These are phyloP conservation scores for Polyergus mexicanus DNA, from an alignment of 1,140 invertebrate genomes.

Conservation along the genomic window DNA sequence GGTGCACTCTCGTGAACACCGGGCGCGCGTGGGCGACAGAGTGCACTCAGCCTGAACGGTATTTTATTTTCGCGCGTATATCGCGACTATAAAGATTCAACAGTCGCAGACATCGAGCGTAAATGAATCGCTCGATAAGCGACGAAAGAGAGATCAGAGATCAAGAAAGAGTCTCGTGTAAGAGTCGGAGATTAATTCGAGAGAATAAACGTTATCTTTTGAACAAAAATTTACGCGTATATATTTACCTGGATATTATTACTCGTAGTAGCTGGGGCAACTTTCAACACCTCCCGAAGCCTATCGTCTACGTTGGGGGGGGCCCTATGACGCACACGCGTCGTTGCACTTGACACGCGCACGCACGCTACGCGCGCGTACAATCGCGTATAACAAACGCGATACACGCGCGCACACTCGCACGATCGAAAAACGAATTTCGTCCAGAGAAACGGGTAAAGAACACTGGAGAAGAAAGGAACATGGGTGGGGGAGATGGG, in stretches of 20 bases:
- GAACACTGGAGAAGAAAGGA: neutral
- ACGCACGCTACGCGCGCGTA: conserved; percentile 18
- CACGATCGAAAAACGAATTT: neutral
- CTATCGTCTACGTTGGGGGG: conserved; percentile 24
- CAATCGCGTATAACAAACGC: neutral
- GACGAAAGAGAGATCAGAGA: neutral
- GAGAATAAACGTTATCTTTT: neutral
- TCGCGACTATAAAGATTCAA: conserved; percentile 3
- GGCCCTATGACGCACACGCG: conserved; percentile 33
- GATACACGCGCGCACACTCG: neutral
- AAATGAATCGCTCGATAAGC: conserved; percentile 13
- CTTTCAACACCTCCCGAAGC: conserved; percentile 44
- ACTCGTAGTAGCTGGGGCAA: neutral
- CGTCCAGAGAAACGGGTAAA: neutral
- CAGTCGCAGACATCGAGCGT: neutral
- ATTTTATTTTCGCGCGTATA: conserved; percentile 31
- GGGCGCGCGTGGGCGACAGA: conserved; percentile 22
- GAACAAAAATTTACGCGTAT: neutral
- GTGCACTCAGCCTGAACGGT: conserved; percentile 11
- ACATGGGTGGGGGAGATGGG: neutral
- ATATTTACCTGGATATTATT: conserved; percentile 46
- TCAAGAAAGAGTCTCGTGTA: neutral
- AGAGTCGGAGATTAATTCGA: no score
- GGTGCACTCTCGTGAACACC: conserved; percentile 5
- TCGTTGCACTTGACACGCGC: conserved; percentile 35